Evolutionary conservation across 92 coral and sea anemone species (phyloP).

Genomic region (Pocillopora grandis): DNA sequence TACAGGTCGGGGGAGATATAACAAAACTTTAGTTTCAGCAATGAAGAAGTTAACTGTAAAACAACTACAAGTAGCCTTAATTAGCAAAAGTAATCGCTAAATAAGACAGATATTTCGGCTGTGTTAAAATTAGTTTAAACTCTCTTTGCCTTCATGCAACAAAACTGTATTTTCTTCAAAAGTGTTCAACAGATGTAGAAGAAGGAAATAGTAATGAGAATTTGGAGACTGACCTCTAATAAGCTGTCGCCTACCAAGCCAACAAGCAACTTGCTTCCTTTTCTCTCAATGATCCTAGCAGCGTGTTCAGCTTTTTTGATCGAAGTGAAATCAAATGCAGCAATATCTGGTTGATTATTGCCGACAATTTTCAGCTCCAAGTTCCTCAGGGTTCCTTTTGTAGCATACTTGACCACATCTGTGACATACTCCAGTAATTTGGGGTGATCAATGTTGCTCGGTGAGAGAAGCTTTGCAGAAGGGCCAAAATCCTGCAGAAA

Average conservation of each 20-base stretch:
- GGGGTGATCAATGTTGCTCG: conserved; percentile 68
- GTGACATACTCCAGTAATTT: conserved; percentile 67
- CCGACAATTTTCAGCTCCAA: conserved; percentile 69
- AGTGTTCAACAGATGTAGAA: not conserved
- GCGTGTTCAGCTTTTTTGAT: conserved; percentile 95
- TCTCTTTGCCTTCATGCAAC: not conserved
- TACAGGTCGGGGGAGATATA: too few relatives aligned
- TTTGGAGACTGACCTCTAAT: conserved; percentile 72
- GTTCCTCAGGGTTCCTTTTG: conserved; percentile 76
- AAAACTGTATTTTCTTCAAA: not conserved
- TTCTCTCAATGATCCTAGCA: conserved; percentile 89
- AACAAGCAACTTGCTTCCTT: conserved; percentile 84
- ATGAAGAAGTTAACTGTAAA: too few relatives aligned
- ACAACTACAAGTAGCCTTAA: too few relatives aligned
- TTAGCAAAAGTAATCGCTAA: too few relatives aligned
- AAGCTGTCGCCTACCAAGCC: conserved; percentile 96
- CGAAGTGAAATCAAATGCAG: conserved; percentile 97
- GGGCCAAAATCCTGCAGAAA: conserved; percentile 65
- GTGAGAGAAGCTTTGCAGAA: conserved; percentile 69
- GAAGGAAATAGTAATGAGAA: not conserved
- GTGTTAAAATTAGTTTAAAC: not conserved
- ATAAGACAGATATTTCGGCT: too few relatives aligned
- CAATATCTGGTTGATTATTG: conserved; percentile 77
- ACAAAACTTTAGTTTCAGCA: too few relatives aligned
- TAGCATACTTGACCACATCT: conserved; percentile 86